Evolutionary conservation across 1,140 invertebrate species (phyloP), one percentile per base, ranked within the genome.

Genomic region (Oppia nitens): DNA sequence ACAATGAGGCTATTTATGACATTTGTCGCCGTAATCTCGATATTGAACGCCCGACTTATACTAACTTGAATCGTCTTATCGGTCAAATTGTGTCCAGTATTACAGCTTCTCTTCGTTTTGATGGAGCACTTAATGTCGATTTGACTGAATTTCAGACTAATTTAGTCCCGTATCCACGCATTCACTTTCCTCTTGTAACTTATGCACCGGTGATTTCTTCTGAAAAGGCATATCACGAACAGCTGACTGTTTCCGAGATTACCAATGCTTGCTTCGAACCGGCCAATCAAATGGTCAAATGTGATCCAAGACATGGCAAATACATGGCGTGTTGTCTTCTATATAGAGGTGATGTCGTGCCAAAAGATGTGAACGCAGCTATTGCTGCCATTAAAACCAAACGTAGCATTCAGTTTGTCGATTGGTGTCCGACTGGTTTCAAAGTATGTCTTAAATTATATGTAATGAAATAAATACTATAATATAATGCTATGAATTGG

Each of bases 341-440:
- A 69, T 85, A 84, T 73, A 74, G 81, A 63, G 82, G 82, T 62
- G 82, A 84, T 69, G 81, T 84, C 48, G 81, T 83, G 2, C 82
- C 83, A 57, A 84, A 84, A 72, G 83, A 85, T 65, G 83, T 87
- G 12, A 85, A 87, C 68, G 81, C 83, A 9, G 82, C 84, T 29
- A 88, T 91, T 71, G 85, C 83, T 11, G 80, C 81, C 65, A 84
- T 87, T 73, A 87, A 87, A 74, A 83, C 83, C 64, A 85, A 86
- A 74, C 76, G 82, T 21, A 68, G 71, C 14, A 75, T 79, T 57
- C 73, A 77, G 63, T 80, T 79, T 66, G 77, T 79, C 4, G 78
- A 79, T 68, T 60, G 75, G 75, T 55, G 75, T 49, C 65, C 65
- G 23, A 66, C 65, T 27, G 66, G 66, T 61, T 67, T 67, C 40